phyloP scores from a whole-genome alignment of 2,888 invertebrate species.

The Drosophila colorata region DNA sequence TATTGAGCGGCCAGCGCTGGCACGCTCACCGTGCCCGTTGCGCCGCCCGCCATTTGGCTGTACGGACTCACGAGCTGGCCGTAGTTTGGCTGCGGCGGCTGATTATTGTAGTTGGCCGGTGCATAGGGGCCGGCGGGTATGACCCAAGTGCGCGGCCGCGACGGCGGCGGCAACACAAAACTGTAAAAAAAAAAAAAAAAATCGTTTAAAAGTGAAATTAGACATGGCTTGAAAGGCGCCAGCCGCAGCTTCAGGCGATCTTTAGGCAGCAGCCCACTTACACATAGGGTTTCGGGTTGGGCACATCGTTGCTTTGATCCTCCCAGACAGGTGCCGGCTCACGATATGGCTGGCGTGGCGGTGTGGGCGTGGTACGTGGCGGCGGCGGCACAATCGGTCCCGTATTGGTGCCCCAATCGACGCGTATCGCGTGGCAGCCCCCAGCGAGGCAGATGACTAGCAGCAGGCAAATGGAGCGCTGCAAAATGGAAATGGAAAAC shows the following conservation, averaged over 20 bases:
- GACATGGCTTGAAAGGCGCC: neutral
- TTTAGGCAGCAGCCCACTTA: conserved; percentile 82
- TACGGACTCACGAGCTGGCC: conserved; percentile 62
- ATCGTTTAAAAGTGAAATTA: neutral
- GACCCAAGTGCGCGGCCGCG: conserved; percentile 82
- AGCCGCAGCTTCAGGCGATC: too few relatives aligned
- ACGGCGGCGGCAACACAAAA: conserved; percentile 84
- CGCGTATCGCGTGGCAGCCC: conserved; percentile 87
- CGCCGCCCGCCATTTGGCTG: conserved; percentile 17
- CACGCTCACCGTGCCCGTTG: conserved; percentile 39
- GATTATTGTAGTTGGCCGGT: conserved; percentile 69
- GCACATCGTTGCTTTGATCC: conserved; percentile 86
- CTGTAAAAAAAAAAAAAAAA: conserved; percentile 51
- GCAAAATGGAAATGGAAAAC: conserved; percentile 42
- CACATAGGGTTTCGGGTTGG: conserved; percentile 88
- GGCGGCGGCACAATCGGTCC: conserved; percentile 88
- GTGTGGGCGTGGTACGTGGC: conserved; percentile 86
- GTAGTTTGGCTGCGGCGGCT: conserved; percentile 65
- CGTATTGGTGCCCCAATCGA: conserved; percentile 88
- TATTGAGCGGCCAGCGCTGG: conserved; percentile 81
- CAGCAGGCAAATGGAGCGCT: conserved; percentile 77
- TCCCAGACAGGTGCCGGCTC: conserved; percentile 89
- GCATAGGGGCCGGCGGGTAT: conserved; percentile 75
- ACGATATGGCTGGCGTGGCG: conserved; percentile 86
- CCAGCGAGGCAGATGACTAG: conserved; percentile 79